Evolutionary conservation across 2,113 vertebrate genomes (phyloP), one percentile per base, ranked within the genome.

Genomic region (Xiphophorus maculatus): DNA sequence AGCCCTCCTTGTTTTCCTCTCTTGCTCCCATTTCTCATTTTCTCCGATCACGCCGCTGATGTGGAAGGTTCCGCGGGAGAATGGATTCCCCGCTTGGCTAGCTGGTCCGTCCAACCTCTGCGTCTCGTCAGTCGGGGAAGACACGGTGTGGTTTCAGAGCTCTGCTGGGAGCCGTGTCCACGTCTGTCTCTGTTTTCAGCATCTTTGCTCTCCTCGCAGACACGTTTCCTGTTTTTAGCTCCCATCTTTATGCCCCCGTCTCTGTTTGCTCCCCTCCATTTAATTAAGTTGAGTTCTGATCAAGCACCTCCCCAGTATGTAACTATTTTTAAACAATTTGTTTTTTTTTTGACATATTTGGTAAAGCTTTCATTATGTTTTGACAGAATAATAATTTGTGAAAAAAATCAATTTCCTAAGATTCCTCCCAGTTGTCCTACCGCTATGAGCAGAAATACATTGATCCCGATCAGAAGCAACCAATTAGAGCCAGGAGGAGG

Each of bases 131-230:
- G 85, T 94, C 92, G 93, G 89, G 22, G 69, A 76, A 88, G 93
- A 92, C 86, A 76, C 63, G 79, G 89, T 85, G 93, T 93, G 93
- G 93, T 91, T 93, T 90, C 84, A 92, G 91, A 87, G 89, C 91
- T 93, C 92, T 91, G 90, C 84, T 87, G 90, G 89, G 89, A 93
- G 90, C 87, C 79, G 87, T 88, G 91, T 93, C 84, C 88, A 87
- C 81, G 85, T 84, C 79, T 79, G 83, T 87, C 72, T 83, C 72
- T 83, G 22, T 84, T 91, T 82, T 86, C 77, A 11, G 69, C 66
- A 76, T 28, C 81, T 73, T 77, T 48, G 17, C 73, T 62, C 69
- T 33, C 51, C 68, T 37, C 40, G 79, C 37, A 81, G 63, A 63
- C 73, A 71, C 42, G 12, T 14, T 35, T 42, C 3, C 63, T 44